phyloP scores from a whole-genome alignment of 2,888 invertebrate species.

The Callyntrura guangdongensis region DNA sequence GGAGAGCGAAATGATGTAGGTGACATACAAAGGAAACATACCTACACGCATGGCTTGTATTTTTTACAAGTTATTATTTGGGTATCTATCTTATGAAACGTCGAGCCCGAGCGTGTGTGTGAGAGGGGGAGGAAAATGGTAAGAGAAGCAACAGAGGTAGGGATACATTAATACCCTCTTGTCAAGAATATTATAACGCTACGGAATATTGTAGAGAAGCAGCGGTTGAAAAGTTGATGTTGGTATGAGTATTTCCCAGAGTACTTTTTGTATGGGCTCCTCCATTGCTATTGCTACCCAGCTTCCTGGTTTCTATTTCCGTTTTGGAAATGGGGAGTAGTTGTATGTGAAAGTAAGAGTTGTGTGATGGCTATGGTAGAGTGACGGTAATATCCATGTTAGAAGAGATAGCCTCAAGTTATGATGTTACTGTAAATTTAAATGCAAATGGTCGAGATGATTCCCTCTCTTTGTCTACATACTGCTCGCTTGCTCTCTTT shows the following conservation, averaged over 20 bases:
- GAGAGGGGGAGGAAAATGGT: neutral
- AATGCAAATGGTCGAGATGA: slow-evolving; percentile 83
- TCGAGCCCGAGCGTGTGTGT: neutral
- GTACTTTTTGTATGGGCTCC: slow-evolving; percentile 46
- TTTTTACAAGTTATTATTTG: slow-evolving; percentile 16
- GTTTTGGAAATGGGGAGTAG: slow-evolving; percentile 55
- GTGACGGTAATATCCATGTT: slow-evolving; percentile 75
- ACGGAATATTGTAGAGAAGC: neutral
- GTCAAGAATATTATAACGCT: slow-evolving; percentile 14
- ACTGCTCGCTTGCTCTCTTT: neutral
- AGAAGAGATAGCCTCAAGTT: slow-evolving; percentile 81
- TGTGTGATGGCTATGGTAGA: neutral
- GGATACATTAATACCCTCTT: slow-evolving; percentile 18
- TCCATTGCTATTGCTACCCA: slow-evolving; percentile 57
- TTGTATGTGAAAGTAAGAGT: neutral
- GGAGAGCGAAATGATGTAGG: slow-evolving; percentile 22
- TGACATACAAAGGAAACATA: neutral
- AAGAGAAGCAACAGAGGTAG: slow-evolving; percentile 52
- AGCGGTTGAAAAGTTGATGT: neutral
- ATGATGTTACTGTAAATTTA: slow-evolving; percentile 83
- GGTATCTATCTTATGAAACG: neutral
- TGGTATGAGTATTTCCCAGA: slow-evolving; percentile 40
- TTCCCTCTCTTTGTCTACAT: slow-evolving; percentile 12
- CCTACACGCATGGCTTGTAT: neutral
- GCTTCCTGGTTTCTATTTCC: slow-evolving; percentile 77